These are phyloP conservation scores for Protobothrops mucrosquamatus DNA, from an alignment of 2,113 vertebrate genomes.

Conservation along the genomic window DNA sequence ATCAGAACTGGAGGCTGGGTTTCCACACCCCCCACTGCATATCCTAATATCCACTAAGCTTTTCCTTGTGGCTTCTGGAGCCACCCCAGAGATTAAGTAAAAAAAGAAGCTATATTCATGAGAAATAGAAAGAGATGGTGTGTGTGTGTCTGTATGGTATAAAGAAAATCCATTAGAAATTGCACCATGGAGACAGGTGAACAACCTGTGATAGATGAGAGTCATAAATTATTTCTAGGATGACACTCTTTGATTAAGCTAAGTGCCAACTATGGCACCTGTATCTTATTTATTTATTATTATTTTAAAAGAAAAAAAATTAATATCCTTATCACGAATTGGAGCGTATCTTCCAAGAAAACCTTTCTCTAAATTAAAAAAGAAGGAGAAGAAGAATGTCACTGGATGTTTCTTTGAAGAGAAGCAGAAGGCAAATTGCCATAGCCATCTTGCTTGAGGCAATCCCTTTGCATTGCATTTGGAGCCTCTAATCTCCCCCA, in stretches of 20 bases:
- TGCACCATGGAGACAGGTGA: slow-evolving; percentile 15
- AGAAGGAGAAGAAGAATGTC: neutral
- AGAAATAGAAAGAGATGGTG: neutral
- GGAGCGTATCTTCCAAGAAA: slow-evolving; percentile 1
- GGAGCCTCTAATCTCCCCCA: neutral
- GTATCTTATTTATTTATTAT: slow-evolving; percentile 42
- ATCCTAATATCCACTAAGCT: neutral
- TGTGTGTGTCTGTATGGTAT: neutral
- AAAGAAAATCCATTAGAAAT: slow-evolving; percentile 23
- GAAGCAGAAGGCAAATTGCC: neutral
- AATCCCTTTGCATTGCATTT: neutral
- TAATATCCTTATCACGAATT: neutral
- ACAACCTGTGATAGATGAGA: slow-evolving; percentile 32
- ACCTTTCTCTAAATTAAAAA: slow-evolving; percentile 13
- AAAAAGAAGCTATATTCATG: neutral
- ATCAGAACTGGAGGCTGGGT: neutral
- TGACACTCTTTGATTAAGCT: slow-evolving; percentile 53
- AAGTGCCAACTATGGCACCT: slow-evolving; percentile 25
- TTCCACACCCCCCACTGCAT: neutral
- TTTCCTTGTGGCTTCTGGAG: neutral
- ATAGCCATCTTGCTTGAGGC: neutral
- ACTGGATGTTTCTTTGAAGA: neutral
- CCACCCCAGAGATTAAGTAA: neutral
- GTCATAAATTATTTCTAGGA: slow-evolving; percentile 32
- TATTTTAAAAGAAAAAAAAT: slow-evolving; percentile 26